Evolutionary conservation across 2,113 vertebrate genomes (phyloP), one percentile per base, ranked within the genome.

Genomic region (Poeciliopsis occidentalis): DNA sequence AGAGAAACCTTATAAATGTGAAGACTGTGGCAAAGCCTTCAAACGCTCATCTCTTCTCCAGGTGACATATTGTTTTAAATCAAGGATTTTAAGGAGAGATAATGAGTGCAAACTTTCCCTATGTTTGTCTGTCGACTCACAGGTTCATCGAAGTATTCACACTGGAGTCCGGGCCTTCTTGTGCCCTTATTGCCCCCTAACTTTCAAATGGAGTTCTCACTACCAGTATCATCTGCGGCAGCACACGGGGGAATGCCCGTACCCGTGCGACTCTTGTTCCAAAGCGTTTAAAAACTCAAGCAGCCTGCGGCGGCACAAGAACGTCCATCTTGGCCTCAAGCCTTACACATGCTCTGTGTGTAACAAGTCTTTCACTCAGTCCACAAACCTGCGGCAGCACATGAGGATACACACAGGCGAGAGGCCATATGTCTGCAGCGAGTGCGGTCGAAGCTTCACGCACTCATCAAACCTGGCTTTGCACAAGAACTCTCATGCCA

Each of bases 251-350:
- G 97, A 98, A 85, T 95, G 96, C 67, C 97, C 97, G 1, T 98
- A 98, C 91, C 91, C 92, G 0, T 98, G 97, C 68, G 94, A 95
- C 1, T 90, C 90, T 26, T 98, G 97, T 71, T 95, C 96, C 73
- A 98, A 98, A 80, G 96, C 96, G 80, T 98, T 99, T 91, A 97
- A 97, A 91, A 98, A 97, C 92, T 96, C 97, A 0, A 97, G 97
- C 73, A 96, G 97, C 85, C 91, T 98, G 64, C 95, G 97, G 22
- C 92, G 97, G 0, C 97, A 98, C 91, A 96, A 96, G n/a, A 97
- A 96, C 13, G 95, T 95, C 12, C 97, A 97, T 86, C 95, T 96
- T 0, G 97, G 97, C 1, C 95, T 97, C 79, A 95, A 96, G 76
- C 97, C 97, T 3, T 96, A 97, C 66, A 80, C 94, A 30, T 97